Evolutionary conservation across 2,113 vertebrate species (phyloP).

Genomic region (Vicugna pacos): DNA sequence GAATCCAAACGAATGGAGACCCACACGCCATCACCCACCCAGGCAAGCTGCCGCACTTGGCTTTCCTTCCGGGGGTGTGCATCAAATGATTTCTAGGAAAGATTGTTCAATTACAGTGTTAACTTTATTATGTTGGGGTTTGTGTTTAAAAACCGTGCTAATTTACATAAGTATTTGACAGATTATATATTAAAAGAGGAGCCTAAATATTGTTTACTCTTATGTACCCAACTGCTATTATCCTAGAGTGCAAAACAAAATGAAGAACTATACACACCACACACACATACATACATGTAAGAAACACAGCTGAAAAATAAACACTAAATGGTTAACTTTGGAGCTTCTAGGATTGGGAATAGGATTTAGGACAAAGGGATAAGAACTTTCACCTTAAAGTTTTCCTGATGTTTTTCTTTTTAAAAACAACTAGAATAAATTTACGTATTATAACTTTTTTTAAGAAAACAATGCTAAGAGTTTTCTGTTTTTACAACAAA

Average conservation of each 20-base stretch:
- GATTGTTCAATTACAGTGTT: conserved; percentile 50
- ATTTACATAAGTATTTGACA: conserved; percentile 22
- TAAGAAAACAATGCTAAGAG: neutral
- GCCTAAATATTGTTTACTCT: neutral
- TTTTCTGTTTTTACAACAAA: neutral
- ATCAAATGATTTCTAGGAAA: conserved; percentile 93
- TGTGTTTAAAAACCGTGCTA: conserved; percentile 31
- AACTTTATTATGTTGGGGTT: conserved; percentile 26
- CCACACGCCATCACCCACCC: conserved; percentile 95
- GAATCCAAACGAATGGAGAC: conserved; percentile 96
- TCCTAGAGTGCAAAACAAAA: neutral
- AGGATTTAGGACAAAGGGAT: neutral
- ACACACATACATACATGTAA: neutral
- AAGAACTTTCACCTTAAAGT: neutral
- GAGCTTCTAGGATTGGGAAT: neutral
- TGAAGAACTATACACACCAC: neutral
- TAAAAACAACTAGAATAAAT: neutral
- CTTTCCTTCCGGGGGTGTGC: conserved; percentile 95
- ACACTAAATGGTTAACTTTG: neutral
- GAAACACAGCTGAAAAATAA: neutral
- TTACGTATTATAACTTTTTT: neutral
- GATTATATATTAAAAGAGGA: neutral
- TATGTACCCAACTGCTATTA: neutral
- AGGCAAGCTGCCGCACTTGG: conserved; percentile 94
- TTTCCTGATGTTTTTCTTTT: neutral